Base-by-base conservation (phyloP, 30 jellyfish, hydroid and myxozoan species). In the Cassiopea andromeda region DNA sequence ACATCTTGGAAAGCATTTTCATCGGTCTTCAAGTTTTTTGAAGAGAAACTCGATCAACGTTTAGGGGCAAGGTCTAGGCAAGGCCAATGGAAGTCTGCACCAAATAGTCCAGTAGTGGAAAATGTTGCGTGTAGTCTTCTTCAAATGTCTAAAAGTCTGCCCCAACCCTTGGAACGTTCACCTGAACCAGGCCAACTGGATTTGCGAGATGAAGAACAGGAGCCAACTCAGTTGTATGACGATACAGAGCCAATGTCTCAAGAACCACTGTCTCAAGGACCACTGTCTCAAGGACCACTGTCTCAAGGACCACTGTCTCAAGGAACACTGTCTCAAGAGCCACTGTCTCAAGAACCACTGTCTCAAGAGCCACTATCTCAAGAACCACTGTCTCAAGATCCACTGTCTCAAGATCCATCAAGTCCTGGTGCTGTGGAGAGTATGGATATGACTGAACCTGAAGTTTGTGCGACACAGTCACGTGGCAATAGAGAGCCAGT, bases 1-100 rank as follows among this genome's bases (percentile, higher is more conserved):
- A 93, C 98, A 27, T 89, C 98, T 14, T 88, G 97, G 97, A 82
- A 93, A 75, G 98, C 98, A 14, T 93, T 93, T 60, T 83, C 86
- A 5, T 89, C 97, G 17, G 98, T 89, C 19, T 93, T 95, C 91
- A 80, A 85, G 18, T 93, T 93, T 82, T 64, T 93, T 74, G 82
- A 92, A 57, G 85, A 67, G 18, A 85, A 92, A 43, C 82, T 72
- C 15, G 18, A 79, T 17, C 96, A 86, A 18, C 88, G 88, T 47
- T 47, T 46, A 50, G 69, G 70, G 84, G 48, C 70, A 17, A 50
- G 47, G 46, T 75, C 84, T 6, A 75, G 70, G 46, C 69, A 1
- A 15, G 69, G 46, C 18, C 12, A 69, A 1, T 44, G 14, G 3
- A 4, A 54, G 1, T 75, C 69, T 1, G 47, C 84, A 8, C 70